Percentiles rank a stretch among this genome's conserved stretches.
Evolutionary conservation across 2,113 vertebrate genomes (phyloP).

Genomic region (Solea solea): DNA sequence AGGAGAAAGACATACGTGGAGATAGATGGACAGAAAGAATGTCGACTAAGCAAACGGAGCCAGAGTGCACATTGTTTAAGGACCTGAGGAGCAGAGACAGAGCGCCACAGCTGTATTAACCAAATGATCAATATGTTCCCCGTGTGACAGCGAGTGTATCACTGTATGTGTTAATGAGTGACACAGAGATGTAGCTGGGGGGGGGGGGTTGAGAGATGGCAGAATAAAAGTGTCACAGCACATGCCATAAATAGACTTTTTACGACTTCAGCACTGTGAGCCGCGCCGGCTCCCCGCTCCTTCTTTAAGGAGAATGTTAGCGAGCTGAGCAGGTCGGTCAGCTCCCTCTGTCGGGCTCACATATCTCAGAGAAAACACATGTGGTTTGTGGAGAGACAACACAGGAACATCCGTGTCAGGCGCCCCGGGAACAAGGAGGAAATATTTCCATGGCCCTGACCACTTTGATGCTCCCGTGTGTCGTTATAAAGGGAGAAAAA

Average conservation of each 20-base stretch:
- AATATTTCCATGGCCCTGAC: conserved; percentile 69
- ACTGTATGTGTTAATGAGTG: conserved; percentile 21
- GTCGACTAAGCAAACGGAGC: conserved; percentile 40
- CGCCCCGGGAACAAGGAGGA: conserved; percentile 20
- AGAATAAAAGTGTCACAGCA: conserved; percentile 64
- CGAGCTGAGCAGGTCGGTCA: neutral
- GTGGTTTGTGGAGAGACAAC: conserved; percentile 31
- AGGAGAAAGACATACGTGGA: neutral
- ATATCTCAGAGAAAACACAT: conserved; percentile 44
- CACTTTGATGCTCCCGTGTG: conserved; percentile 16
- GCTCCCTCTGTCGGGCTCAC: conserved; percentile 40
- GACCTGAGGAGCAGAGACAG: conserved; percentile 22
- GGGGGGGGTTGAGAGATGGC: conserved; percentile 49
- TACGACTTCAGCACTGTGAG: conserved; percentile 52
- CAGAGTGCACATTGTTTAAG: conserved; percentile 51
- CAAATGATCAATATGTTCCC: conserved; percentile 46
- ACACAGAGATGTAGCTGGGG: conserved; percentile 9
- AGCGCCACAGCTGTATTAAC: conserved; percentile 18
- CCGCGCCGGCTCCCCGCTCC: neutral
- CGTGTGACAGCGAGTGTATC: conserved; percentile 39
- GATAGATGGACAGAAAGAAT: conserved; percentile 13
- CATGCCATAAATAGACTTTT: conserved; percentile 66
- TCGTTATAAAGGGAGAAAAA: conserved; percentile 32
- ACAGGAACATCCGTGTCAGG: conserved; percentile 49
- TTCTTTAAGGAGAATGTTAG: conserved; percentile 27